Evolutionary conservation across 2,797 vertebrate genomes (phyloP).

Genomic region (Hippopotamyrus pictus): DNA sequence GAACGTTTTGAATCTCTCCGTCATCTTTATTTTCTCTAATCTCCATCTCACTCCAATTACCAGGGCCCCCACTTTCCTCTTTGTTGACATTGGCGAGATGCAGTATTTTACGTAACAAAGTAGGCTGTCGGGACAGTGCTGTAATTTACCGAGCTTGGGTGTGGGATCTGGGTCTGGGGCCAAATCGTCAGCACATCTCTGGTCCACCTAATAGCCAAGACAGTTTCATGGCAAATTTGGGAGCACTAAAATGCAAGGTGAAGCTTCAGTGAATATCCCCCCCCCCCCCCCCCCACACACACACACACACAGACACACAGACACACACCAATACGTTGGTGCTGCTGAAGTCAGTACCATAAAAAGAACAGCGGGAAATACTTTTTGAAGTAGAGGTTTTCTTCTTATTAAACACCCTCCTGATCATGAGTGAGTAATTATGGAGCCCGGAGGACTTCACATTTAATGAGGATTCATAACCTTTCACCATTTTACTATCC

Average conservation of each 20-base stretch:
- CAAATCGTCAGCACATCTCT: background rate
- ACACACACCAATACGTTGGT: background rate
- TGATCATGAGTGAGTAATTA: background rate
- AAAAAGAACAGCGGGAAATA: background rate
- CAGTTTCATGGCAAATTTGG: background rate
- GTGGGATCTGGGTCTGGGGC: background rate
- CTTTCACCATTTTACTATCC: slow-evolving; percentile 8
- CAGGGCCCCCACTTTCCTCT: background rate
- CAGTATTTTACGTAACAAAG: background rate
- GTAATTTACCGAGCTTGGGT: background rate
- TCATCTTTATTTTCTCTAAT: background rate
- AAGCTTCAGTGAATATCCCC: background rate
- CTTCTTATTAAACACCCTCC: background rate
- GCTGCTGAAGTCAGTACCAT: background rate
- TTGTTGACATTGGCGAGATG: background rate
- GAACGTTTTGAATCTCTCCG: background rate
- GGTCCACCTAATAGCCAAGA: background rate
- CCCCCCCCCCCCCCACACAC: background rate
- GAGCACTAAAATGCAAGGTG: background rate
- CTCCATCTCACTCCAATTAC: background rate
- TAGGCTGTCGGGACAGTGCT: background rate
- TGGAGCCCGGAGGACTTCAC: background rate
- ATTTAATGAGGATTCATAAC: slow-evolving; percentile 12
- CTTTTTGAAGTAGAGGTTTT: background rate
- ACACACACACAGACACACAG: background rate